Conservation (phyloP, 1,140 invertebrate species). For the Nephila pilipes region DNA sequence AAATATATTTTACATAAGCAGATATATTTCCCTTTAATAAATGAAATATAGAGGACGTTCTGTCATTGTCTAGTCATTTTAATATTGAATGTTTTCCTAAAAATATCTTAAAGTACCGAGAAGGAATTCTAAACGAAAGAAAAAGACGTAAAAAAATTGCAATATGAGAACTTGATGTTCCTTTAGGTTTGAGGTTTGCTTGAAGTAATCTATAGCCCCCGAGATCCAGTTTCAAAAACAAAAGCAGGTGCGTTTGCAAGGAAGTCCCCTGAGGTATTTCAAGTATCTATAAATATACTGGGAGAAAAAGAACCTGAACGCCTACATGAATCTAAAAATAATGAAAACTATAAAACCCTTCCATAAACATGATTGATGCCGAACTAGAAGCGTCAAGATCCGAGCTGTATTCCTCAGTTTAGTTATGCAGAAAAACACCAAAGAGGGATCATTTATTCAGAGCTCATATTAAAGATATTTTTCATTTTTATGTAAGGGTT, state of each 20-base stretch:
- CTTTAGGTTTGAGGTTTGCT: neutral
- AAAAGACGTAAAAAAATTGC: neutral
- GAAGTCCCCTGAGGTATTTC: neutral
- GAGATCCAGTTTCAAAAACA: constrained; percentile 10
- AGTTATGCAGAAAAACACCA: constrained; percentile 30
- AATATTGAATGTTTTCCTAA: no score
- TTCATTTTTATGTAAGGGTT: neutral
- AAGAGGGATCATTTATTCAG: neutral
- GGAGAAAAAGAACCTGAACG: neutral
- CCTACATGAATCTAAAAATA: constrained; percentile 53
- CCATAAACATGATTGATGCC: constrained; percentile 54
- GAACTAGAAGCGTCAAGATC: constrained; percentile 37
- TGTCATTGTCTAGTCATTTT: no score
- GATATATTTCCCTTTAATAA: no score
- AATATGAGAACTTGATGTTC: neutral
- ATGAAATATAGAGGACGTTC: no score
- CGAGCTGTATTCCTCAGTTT: constrained; percentile 7
- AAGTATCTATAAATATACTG: neutral
- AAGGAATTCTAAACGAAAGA: no score
- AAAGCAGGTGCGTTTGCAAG: neutral
- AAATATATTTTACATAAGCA: no score
- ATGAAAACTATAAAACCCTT: constrained; percentile 50
- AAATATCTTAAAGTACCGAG: no score
- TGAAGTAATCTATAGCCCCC: neutral
- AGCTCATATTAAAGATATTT: neutral